These are phyloP conservation scores for Glandiceps talaboti DNA, from an alignment of 53 echinoderm and acorn worm species.

Conservation along the genomic window DNA sequence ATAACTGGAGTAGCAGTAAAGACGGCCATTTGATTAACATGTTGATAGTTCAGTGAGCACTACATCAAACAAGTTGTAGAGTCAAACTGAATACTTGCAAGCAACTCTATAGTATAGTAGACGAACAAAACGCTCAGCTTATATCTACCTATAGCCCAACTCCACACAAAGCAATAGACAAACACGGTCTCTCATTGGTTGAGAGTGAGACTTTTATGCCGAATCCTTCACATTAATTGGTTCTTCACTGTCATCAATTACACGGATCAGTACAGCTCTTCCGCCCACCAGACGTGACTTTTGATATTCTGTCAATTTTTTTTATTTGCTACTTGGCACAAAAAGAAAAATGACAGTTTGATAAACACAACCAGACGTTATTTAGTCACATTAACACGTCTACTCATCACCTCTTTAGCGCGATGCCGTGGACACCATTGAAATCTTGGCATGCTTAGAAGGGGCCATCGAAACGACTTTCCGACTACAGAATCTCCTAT, in stretches of 20 bases:
- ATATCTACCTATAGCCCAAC: background rate
- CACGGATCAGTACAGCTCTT: background rate
- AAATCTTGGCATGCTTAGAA: no score
- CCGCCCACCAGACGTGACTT: background rate
- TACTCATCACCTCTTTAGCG: no score
- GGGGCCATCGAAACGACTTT: no score
- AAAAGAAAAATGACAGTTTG: no score
- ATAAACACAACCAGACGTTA: no score
- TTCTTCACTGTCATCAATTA: background rate
- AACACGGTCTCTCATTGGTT: background rate
- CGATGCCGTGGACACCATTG: no score
- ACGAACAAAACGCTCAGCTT: background rate
- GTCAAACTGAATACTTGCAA: background rate
- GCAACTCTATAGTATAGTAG: background rate
- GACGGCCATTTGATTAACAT: background rate
- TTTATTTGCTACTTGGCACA: no score
- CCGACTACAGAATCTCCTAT: no score
- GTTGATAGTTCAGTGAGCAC: background rate
- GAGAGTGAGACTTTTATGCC: background rate
- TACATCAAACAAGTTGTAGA: background rate
- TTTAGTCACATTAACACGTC: no score
- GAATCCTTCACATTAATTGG: background rate
- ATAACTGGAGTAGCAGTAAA: background rate
- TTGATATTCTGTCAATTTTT: background rate
- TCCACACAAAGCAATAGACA: background rate